A percentile compares a stretch with the other conserved stretches of the same genome.
These are phyloP conservation scores for Bugulina stolonifera DNA, from an alignment of 2,888 invertebrate genomes.

Conservation along the genomic window DNA sequence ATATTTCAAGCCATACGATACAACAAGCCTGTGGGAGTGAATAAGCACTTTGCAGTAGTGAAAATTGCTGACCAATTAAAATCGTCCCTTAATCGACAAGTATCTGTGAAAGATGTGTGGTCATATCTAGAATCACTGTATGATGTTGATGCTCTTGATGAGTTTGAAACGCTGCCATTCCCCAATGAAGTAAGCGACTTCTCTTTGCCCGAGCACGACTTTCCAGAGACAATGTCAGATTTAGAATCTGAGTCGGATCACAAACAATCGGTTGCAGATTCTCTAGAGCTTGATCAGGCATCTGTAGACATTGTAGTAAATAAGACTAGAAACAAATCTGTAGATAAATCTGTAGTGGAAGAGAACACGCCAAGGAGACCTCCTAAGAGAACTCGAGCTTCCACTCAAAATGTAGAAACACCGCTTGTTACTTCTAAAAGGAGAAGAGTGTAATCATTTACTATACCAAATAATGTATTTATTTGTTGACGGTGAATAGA, in stretches of 20 bases:
- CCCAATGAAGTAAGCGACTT: constrained; percentile 29
- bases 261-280: background rate
- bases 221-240: constrained; percentile 13
- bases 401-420: background rate
- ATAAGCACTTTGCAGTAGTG: constrained; percentile 28
- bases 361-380: background rate
- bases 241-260: constrained; percentile 8
- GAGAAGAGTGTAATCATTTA: background rate
- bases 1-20: constrained; percentile 29
- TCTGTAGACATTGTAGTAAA: background rate
- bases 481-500: no score
- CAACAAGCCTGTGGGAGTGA: constrained; percentile 29
- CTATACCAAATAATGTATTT: no score
- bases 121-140: constrained; percentile 27
- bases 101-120: constrained; percentile 28
- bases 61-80: constrained; percentile 28
- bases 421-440: background rate
- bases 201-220: constrained; percentile 26
- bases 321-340: background rate
- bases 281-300: background rate
- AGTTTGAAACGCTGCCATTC: constrained; percentile 29
- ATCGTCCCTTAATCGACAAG: constrained; percentile 25
- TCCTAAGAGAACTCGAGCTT: constrained; percentile 13
- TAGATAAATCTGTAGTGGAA: background rate
- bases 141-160: constrained; percentile 28